Base-by-base conservation (phyloP, 2,797 vertebrate species). In the Enteromius argenteus region DNA sequence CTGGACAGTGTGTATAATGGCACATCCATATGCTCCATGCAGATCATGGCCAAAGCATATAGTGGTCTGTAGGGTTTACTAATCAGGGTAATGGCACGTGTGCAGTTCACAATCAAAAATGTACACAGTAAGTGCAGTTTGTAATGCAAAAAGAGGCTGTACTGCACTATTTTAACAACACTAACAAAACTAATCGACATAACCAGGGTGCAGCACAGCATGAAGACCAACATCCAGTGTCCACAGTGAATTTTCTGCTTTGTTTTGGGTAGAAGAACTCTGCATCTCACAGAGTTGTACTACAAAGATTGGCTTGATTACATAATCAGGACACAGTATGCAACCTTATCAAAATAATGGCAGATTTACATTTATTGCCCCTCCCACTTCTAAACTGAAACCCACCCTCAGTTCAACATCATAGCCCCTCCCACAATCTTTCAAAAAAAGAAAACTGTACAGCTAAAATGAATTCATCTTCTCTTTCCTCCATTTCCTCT, bases 41-140 rank as follows among this genome's bases (percentile, higher is more conserved):
- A 79, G 35, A 44, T 66, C 68, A 79, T 23, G 67, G 72, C 39
- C 35, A 68, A 60, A 68, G 15, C 6, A 3, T 58, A 71, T 39
- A 71, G 32, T 73, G 49, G 39, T 15, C 56, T 56, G 51, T 30
- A 15, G 66, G 75, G 37, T 35, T 32, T 32, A 44, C 10, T 8
- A 42, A 37, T 71, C 14, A 14, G 21, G 32, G 72, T 60, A 44
- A 64, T 62, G 72, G 64, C 71, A 83, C 66, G 68, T 69, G 21
- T 85, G 27, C 10, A 44, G 42, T 84, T 82, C 27, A 32, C 69
- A 82, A 64, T 66, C 71, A 64, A 51, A 74, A 44, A 64, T 75
- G 75, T 84, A 81, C 86, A n/a, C 83, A 87, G 37, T 32, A 91
- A 91, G 89, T 91, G 90, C 90, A 89, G 87, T 91, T 86, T 89